A percentile compares a stretch with the other conserved stretches of the same genome.
phyloP scores from a whole-genome alignment of 2,113 vertebrate species.

The Charina bottae region DNA sequence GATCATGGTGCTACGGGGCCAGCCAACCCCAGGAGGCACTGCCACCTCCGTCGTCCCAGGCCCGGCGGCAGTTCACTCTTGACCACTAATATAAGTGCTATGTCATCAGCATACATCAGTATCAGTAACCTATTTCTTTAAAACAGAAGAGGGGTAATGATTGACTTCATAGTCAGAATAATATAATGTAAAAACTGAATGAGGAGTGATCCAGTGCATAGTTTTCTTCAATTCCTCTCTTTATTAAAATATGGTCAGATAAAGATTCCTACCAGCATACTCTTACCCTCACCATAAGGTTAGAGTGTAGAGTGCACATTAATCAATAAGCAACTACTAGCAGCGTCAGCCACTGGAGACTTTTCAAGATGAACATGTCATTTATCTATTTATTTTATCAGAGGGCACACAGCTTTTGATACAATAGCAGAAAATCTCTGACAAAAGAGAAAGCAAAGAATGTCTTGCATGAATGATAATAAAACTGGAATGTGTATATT shows the following conservation, averaged over 20 bases:
- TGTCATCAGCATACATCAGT: not conserved
- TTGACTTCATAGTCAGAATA: not conserved
- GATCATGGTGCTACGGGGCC: too few species aligned
- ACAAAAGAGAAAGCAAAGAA: conserved; percentile 21
- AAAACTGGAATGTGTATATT: not conserved
- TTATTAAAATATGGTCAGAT: not conserved
- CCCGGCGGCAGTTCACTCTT: too few species aligned
- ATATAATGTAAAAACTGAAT: not conserved
- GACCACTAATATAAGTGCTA: not conserved
- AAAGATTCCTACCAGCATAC: not conserved
- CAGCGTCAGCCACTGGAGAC: conserved; percentile 25
- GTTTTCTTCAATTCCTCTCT: not conserved
- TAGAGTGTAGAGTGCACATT: not conserved
- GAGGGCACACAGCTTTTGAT: conserved; percentile 21
- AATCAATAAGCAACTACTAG: not conserved
- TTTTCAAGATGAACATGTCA: not conserved
- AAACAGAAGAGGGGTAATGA: not conserved
- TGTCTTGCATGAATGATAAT: conserved; percentile 29
- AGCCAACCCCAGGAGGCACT: too few species aligned
- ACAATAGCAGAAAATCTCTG: conserved; percentile 15
- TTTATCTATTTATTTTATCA: conserved; percentile 51
- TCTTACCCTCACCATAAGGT: not conserved
- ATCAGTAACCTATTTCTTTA: not conserved
- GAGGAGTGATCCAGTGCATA: not conserved
- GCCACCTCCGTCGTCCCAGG: too few species aligned